A percentile compares a stretch with the other conserved stretches of the same genome.
Evolutionary conservation across 2,113 vertebrate species (phyloP).

Genomic region (Phoenicopterus ruber): DNA sequence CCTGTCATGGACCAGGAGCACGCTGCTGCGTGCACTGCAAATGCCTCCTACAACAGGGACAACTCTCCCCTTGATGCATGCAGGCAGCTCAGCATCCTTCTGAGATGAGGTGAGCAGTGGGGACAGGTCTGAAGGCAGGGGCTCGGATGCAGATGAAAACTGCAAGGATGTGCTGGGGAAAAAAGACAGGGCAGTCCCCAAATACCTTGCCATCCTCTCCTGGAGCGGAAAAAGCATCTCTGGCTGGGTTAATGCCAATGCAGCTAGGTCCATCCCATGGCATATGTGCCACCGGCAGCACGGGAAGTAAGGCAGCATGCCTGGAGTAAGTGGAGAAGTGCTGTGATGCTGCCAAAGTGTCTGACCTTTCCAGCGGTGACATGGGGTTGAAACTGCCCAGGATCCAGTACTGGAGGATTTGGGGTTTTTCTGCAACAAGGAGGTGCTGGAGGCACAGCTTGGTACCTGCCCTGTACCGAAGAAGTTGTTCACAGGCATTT

Average conservation of each 20-base stretch:
- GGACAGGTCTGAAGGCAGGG: neutral
- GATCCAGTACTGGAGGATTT: neutral
- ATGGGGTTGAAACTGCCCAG: neutral
- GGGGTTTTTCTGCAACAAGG: neutral
- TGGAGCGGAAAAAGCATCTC: neutral
- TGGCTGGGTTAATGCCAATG: neutral
- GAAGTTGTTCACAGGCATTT: neutral
- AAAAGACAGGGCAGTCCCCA: neutral
- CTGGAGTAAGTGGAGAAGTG: neutral
- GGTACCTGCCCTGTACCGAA: neutral
- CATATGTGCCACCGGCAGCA: neutral
- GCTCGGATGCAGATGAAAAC: neutral
- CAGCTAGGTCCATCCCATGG: neutral
- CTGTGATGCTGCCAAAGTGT: neutral
- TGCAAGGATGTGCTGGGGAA: neutral
- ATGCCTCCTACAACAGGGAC: neutral
- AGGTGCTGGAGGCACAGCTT: neutral
- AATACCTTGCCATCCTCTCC: neutral
- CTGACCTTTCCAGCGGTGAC: neutral
- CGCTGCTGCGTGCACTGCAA: neutral
- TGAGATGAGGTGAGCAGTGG: neutral
- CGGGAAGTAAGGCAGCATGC: fast-evolving
- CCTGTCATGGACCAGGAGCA: neutral
- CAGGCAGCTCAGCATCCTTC: neutral
- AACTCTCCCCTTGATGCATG: fast-evolving